Conservation (phyloP, 2,888 invertebrate genomes). For the Allophyes oxyacanthae region DNA sequence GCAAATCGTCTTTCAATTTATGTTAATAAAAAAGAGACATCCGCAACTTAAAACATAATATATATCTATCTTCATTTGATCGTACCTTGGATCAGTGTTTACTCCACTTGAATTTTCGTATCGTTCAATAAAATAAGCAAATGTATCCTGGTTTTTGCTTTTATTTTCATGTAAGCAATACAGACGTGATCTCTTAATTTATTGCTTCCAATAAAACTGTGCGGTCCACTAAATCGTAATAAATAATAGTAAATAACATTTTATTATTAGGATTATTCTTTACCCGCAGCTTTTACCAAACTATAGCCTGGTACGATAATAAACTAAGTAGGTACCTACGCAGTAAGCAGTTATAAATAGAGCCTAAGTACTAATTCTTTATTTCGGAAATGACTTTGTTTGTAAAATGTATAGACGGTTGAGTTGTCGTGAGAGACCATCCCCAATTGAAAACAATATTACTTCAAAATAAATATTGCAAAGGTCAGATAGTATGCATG, state of each 20-base stretch:
- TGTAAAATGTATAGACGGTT: no score
- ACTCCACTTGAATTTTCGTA: neutral
- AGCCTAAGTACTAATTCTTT: no score
- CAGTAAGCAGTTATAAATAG: no score
- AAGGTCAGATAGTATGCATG: no score
- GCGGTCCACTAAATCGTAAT: conserved; percentile 36
- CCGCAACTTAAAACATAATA: no score
- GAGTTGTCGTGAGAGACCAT: no score
- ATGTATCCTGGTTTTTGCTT: conserved; percentile 17
- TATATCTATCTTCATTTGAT: conserved; percentile 4
- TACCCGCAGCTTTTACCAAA: conserved; percentile 7
- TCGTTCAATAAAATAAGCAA: conserved; percentile 18
- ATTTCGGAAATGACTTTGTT: no score
- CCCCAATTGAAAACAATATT: no score
- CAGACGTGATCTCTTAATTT: conserved; percentile 45
- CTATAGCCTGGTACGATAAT: neutral
- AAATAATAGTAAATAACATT: conserved; percentile 19
- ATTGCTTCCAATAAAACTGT: conserved; percentile 36
- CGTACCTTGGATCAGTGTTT: conserved; percentile 5
- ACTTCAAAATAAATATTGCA: no score
- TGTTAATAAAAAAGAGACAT: neutral
- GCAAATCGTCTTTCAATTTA: no score
- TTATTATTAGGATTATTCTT: conserved; percentile 17
- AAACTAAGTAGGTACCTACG: no score
- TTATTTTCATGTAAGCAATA: conserved; percentile 26